Percentiles rank a stretch among this genome's conserved stretches.
Evolutionary conservation across 2,888 invertebrate species (phyloP).

Genomic region (Drosophila conformis): DNA sequence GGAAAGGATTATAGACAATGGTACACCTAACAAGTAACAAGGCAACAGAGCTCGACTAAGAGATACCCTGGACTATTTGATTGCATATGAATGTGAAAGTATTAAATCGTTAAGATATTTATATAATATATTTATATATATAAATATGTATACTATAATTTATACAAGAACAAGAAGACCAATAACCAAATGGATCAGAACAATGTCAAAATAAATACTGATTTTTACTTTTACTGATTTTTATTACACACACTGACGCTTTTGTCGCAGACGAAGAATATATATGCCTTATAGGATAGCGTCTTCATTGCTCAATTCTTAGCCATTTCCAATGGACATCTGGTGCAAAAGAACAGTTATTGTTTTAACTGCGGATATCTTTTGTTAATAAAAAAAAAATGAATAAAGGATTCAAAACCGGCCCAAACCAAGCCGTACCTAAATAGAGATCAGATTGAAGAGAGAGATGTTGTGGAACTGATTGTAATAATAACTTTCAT

Average conservation of each 20-base stretch:
- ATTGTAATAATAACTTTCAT: slow-evolving; percentile 38
- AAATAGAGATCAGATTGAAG: neutral
- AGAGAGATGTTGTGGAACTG: slow-evolving; percentile 23
- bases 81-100: neutral
- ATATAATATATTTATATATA: neutral
- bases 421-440: neutral
- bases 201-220: neutral
- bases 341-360: neutral
- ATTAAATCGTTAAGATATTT: neutral
- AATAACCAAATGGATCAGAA: neutral
- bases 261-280: neutral
- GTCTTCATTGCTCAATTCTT: neutral
- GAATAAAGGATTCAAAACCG: slow-evolving; percentile 16
- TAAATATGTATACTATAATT: neutral
- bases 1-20: slow-evolving; percentile 12
- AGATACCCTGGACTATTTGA: neutral
- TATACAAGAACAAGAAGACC: neutral
- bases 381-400: neutral
- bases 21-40: neutral
- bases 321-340: neutral
- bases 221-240: too few relatives aligned
- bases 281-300: neutral
- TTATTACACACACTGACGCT: too few relatives aligned
- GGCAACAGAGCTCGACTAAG: neutral
- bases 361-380: neutral